These are phyloP conservation scores for Antheraea mylitta DNA, from an alignment of 1,140 invertebrate genomes.

Conservation along the genomic window DNA sequence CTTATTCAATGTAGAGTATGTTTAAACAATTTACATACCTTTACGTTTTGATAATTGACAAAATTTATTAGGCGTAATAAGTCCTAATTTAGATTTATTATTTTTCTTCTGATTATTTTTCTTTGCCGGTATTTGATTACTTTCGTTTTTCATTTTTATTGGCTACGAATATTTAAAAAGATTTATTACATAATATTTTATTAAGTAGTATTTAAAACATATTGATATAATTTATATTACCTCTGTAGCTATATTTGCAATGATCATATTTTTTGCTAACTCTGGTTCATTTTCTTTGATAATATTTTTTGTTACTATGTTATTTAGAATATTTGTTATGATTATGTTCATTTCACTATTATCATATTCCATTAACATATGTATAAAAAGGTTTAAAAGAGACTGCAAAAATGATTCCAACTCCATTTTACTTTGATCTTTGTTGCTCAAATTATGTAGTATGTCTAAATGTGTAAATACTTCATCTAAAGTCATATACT, in stretches of 20 bases:
- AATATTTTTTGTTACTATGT: slow-evolving; percentile 45
- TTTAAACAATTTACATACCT: slow-evolving; percentile 23
- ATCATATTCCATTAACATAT: slow-evolving; percentile 50
- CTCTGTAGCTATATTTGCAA: slow-evolving; percentile 48
- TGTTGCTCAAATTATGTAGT: slow-evolving; percentile 44
- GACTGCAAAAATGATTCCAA: slow-evolving; percentile 33
- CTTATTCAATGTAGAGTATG: too few relatives aligned
- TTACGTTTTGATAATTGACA: slow-evolving; percentile 30
- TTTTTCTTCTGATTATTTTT: slow-evolving; percentile 30
- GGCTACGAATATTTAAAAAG: slow-evolving; percentile 29
- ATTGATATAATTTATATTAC: slow-evolving; percentile 23
- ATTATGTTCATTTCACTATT: slow-evolving; percentile 59
- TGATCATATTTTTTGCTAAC: slow-evolving; percentile 25
- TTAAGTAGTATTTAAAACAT: background rate
- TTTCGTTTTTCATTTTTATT: slow-evolving; percentile 39
- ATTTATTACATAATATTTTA: background rate
- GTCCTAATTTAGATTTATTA: slow-evolving; percentile 37
- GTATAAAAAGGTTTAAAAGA: slow-evolving; percentile 46
- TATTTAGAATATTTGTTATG: slow-evolving; percentile 51
- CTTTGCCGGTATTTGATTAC: slow-evolving; percentile 39
- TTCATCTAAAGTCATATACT: slow-evolving; percentile 56
- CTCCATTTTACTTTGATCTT: slow-evolving; percentile 41
- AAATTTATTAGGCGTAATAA: slow-evolving; percentile 28
- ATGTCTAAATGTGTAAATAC: slow-evolving; percentile 53
- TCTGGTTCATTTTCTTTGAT: slow-evolving; percentile 25